These are phyloP conservation scores for Brotula barbata DNA, from an alignment of 2,797 vertebrate species.

Conservation along the genomic window DNA sequence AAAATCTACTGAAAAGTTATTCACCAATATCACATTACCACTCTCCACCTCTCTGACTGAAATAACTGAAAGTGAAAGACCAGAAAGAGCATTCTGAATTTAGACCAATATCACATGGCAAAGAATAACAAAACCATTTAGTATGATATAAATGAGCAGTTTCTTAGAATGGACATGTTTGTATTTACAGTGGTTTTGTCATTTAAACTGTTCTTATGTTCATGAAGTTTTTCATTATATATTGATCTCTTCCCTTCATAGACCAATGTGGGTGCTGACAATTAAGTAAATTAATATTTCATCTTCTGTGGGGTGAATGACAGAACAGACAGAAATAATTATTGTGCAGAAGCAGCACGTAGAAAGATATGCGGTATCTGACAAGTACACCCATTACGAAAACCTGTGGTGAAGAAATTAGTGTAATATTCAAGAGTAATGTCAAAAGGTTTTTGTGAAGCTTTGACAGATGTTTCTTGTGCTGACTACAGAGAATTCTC, in stretches of 20 bases:
- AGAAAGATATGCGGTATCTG: slow-evolving; percentile 20
- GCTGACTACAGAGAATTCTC: slow-evolving; percentile 44
- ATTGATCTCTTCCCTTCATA: slow-evolving; percentile 10
- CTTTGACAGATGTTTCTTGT: slow-evolving; percentile 47
- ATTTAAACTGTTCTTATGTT: background rate
- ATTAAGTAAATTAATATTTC: slow-evolving; percentile 28
- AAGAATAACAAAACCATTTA: background rate
- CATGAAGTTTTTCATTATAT: slow-evolving; percentile 18
- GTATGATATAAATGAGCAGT: background rate
- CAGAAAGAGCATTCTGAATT: slow-evolving; percentile 2
- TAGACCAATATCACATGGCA: background rate
- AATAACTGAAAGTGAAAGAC: slow-evolving; percentile 1
- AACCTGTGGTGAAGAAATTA: slow-evolving; percentile 13
- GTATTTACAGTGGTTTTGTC: background rate
- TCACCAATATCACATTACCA: background rate
- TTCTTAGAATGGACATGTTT: too few species aligned
- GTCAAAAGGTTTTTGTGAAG: slow-evolving; percentile 29
- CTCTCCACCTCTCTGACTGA: background rate
- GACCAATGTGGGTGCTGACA: slow-evolving; percentile 43
- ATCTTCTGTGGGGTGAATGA: slow-evolving; percentile 39
- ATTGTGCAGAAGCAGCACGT: background rate
- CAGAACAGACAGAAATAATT: slow-evolving; percentile 42
- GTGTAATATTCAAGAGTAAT: background rate
- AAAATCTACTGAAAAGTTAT: background rate
- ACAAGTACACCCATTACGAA: too few species aligned